Conservation (phyloP, 2,888 invertebrate genomes). For the Pandemis corylana region DNA sequence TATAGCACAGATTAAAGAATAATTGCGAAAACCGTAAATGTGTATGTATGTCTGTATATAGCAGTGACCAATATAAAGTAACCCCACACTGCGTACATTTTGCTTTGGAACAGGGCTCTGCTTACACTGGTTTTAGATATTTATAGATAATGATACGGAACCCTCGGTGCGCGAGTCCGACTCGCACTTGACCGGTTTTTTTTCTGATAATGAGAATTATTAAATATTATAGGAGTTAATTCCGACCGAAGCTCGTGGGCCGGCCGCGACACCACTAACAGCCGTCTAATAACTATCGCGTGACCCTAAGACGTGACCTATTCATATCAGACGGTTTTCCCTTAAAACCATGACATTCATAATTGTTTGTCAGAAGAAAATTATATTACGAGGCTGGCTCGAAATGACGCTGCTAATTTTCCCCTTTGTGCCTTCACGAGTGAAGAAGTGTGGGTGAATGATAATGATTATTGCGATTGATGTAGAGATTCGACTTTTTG, state of each 20-base stretch:
- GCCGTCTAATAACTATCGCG: conserved; percentile 58
- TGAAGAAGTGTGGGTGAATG: conserved; percentile 37
- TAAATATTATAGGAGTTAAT: conserved; percentile 27
- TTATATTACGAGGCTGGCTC: conserved; percentile 28
- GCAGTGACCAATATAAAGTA: too few relatives aligned
- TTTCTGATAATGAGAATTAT: conserved; percentile 32
- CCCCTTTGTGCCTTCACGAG: conserved; percentile 37
- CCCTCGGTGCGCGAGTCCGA: too few relatives aligned
- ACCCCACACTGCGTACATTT: too few relatives aligned
- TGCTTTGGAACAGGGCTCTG: too few relatives aligned
- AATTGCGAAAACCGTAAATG: too few relatives aligned
- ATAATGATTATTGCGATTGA: conserved; percentile 43
- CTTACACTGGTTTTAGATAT: too few relatives aligned
- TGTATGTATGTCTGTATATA: too few relatives aligned
- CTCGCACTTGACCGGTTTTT: too few relatives aligned
- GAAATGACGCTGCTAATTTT: conserved; percentile 30
- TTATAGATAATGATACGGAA: too few relatives aligned
- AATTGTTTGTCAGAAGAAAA: conserved; percentile 60
- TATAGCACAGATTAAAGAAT: too few relatives aligned
- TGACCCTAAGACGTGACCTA: conserved; percentile 56
- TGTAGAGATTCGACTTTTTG: conserved; percentile 55
- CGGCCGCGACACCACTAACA: conserved; percentile 16
- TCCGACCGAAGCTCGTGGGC: conserved; percentile 26
- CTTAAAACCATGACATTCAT: conserved; percentile 66
- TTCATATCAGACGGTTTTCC: conserved; percentile 59